Percentiles rank a stretch among this genome's conserved stretches.
Conservation (phyloP, 2,797 vertebrate species). For the Chanos chanos region DNA sequence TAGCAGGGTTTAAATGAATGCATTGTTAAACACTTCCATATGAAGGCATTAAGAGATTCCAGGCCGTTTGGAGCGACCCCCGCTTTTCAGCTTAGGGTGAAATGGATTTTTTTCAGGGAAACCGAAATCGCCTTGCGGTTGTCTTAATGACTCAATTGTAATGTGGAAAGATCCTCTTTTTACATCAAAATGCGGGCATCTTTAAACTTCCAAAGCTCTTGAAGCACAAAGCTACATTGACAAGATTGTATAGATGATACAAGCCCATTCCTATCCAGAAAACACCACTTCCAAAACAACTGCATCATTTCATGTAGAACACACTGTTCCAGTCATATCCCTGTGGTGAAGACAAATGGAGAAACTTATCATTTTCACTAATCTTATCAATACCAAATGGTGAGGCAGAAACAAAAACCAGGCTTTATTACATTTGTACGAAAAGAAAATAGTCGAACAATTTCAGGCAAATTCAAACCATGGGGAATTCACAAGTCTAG, state of each 20-base stretch:
- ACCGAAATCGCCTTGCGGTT: conserved; percentile 66
- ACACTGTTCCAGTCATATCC: neutral
- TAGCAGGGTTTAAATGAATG: conserved; percentile 56
- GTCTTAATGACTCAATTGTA: conserved; percentile 67
- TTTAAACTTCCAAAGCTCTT: neutral
- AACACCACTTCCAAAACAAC: too few species aligned
- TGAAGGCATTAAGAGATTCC: conserved; percentile 60
- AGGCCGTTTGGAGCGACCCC: conserved; percentile 56
- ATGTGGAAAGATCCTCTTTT: conserved; percentile 63
- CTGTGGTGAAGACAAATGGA: too few species aligned
- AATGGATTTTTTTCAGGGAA: conserved; percentile 57
- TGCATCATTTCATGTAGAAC: neutral
- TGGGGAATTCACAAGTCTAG: conserved; percentile 54
- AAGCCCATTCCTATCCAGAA: neutral
- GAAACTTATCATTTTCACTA: too few species aligned
- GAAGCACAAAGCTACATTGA: conserved; percentile 1
- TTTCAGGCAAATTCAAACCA: conserved; percentile 46
- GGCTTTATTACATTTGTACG: too few species aligned
- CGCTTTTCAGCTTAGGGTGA: conserved; percentile 51
- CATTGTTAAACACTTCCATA: conserved; percentile 71
- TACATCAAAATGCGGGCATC: conserved; percentile 52
- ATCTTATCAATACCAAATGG: too few species aligned
- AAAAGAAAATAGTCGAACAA: neutral
- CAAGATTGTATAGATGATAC: neutral
- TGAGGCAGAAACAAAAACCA: too few species aligned